phyloP scores from a whole-genome alignment of 2,888 invertebrate genomes.

The Autographa gamma region DNA sequence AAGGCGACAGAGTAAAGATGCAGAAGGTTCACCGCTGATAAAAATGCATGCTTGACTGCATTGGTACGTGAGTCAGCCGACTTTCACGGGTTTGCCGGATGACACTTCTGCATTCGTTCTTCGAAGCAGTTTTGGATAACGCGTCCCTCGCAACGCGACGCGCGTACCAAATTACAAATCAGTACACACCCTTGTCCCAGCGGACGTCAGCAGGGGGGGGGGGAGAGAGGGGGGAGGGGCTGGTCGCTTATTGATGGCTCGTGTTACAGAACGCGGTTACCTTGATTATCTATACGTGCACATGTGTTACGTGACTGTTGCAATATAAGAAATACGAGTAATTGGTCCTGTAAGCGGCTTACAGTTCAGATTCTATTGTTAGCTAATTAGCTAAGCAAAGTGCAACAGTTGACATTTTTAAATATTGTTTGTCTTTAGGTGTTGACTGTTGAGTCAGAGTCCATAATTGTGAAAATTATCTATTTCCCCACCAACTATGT shows the following conservation, averaged over 20 bases:
- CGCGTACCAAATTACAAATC: conserved; percentile 67
- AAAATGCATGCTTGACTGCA: not conserved
- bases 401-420: not conserved
- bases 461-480: too few species aligned
- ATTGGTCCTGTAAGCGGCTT: not conserved
- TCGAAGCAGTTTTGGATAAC: conserved; percentile 6
- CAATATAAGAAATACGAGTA: conserved; percentile 42
- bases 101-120: conserved; percentile 15
- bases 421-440: too few species aligned
- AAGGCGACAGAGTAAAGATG: not conserved
- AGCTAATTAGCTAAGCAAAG: conserved; percentile 19
- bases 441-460: too few species aligned
- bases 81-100: not conserved
- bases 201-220: conserved; percentile 27
- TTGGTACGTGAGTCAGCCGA: not conserved
- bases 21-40: not conserved
- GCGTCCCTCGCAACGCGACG: conserved; percentile 34
- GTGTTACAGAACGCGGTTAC: conserved; percentile 56
- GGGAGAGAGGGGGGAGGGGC: conserved; percentile 20
- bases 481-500: too few species aligned
- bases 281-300: conserved; percentile 55
- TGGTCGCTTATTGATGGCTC: conserved; percentile 63
- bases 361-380: conserved; percentile 22
- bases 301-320: conserved; percentile 43
- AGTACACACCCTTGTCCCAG: conserved; percentile 59